Percentiles rank a stretch among this genome's conserved stretches.
Evolutionary conservation across 2,113 vertebrate genomes (phyloP).

Genomic region (Lepus europaeus): DNA sequence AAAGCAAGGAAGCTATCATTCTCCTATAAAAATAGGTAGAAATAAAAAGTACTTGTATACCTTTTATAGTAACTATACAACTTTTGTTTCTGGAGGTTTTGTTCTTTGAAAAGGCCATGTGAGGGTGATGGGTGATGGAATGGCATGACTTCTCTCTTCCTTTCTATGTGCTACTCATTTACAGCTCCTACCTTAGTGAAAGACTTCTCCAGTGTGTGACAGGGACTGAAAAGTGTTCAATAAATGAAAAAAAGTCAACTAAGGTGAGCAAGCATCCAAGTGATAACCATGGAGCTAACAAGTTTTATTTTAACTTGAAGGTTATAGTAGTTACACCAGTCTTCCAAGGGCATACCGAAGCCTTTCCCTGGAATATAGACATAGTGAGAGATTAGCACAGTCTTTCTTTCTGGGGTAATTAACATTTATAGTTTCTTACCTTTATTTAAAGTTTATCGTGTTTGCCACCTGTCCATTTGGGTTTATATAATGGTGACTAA

Average conservation of each 20-base stretch:
- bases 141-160: neutral
- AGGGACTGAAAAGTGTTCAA: neutral
- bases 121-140: too few species aligned
- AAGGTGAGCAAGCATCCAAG: neutral
- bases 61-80: neutral
- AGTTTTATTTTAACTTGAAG: neutral
- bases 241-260: neutral
- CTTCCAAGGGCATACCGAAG: rapidly evolving
- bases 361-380: neutral
- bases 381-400: neutral
- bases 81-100: neutral
- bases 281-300: neutral
- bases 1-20: neutral
- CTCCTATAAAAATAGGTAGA: neutral
- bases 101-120: neutral
- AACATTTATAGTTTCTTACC: neutral
- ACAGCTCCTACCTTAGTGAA: neutral
- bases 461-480: neutral
- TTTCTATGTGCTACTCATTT: too few species aligned
- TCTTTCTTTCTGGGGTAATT: neutral
- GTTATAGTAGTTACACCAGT: neutral
- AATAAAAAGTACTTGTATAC: neutral
- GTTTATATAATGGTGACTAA: neutral
- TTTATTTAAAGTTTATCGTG: neutral
- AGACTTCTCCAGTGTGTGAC: neutral